These are phyloP conservation scores for Rhogogaster chlorosoma DNA, from an alignment of 2,888 invertebrate genomes.

Conservation along the genomic window DNA sequence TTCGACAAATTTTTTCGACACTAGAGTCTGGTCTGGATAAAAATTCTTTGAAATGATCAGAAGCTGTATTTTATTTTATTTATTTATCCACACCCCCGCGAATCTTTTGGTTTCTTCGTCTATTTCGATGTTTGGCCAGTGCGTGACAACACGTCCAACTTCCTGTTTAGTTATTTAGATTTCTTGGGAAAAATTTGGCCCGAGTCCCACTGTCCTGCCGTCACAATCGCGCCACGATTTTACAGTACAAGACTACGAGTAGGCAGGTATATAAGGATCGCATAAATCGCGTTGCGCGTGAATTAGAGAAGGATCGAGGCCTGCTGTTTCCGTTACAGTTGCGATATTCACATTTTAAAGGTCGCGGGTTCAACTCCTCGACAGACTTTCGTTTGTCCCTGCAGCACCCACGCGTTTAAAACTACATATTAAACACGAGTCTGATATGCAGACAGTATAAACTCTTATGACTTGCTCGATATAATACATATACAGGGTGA, in stretches of 20 bases:
- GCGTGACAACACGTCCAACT: background rate
- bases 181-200: background rate
- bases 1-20: background rate
- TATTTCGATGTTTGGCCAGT: constrained; percentile 18
- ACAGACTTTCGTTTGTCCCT: background rate
- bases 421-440: background rate
- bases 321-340: background rate
- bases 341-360: background rate
- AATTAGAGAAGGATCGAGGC: too few species aligned
- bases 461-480: too few species aligned
- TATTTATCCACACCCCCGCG: background rate
- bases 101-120: background rate
- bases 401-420: background rate
- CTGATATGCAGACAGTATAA: too few species aligned
- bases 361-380: background rate
- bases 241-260: background rate
- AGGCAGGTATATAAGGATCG: background rate
- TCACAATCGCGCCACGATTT: background rate
- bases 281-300: background rate
- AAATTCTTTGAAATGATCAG: background rate
- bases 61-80: background rate
- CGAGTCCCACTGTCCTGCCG: background rate
- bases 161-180: constrained; percentile 22
- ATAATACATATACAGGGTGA: too few species aligned
- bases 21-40: background rate